These are phyloP conservation scores for Etheostoma perlongum DNA, from an alignment of 2,797 vertebrate species.

Conservation along the genomic window DNA sequence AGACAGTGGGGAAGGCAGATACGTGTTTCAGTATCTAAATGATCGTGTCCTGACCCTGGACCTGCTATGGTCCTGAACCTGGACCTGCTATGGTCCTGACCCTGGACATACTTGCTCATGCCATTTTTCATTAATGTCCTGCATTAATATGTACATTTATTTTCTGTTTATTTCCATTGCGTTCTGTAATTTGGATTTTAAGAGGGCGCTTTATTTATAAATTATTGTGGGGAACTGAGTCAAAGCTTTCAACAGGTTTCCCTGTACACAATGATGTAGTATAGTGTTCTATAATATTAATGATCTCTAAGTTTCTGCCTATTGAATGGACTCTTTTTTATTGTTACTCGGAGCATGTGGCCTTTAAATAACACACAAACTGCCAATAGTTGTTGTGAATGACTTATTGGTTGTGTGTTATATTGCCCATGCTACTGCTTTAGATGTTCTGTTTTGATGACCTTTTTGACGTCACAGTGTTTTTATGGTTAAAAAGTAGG, in stretches of 20 bases:
- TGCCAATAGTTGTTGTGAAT: background rate
- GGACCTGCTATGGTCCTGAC: too few relatives aligned
- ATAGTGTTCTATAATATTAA: background rate
- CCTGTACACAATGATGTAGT: background rate
- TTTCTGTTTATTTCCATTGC: background rate
- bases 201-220: background rate
- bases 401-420: slow-evolving; percentile 5
- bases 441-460: background rate
- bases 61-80: too few relatives aligned
- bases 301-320: background rate
- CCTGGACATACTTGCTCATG: slow-evolving; percentile 1
- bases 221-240: background rate
- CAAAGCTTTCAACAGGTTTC: background rate
- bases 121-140: slow-evolving; percentile 23
- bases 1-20: slow-evolving; percentile 6
- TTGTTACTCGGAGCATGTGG: background rate
- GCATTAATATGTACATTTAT: background rate
- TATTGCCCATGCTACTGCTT: slow-evolving; percentile 1
- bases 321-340: background rate
- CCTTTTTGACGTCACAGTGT: slow-evolving; percentile 50
- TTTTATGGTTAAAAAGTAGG: slow-evolving; percentile 63
- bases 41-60: too few relatives aligned
- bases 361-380: background rate
- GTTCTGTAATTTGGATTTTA: background rate
- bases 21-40: too few relatives aligned